Conservation (phyloP, 1,140 invertebrate genomes). For the Helicoverpa armigera region DNA sequence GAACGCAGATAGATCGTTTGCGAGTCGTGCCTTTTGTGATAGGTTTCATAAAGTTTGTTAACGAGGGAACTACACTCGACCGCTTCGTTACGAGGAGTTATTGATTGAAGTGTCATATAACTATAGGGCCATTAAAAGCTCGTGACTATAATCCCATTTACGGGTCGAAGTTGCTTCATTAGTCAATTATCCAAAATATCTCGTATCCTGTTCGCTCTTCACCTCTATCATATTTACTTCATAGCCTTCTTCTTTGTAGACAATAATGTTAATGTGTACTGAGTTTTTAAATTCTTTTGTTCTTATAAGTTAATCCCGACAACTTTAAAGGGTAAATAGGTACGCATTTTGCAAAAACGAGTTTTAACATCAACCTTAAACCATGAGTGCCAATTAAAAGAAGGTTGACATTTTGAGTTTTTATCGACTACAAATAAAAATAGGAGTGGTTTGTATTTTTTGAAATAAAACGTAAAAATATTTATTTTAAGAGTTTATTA, state of each 20-base stretch:
- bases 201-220: slow-evolving; percentile 42
- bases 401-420: too few species aligned
- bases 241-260: too few species aligned
- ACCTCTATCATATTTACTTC: too few species aligned
- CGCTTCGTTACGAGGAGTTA: slow-evolving; percentile 21
- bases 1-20: slow-evolving; percentile 12
- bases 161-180: slow-evolving; percentile 5
- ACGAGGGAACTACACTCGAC: slow-evolving; percentile 34
- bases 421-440: background rate
- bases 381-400: too few species aligned
- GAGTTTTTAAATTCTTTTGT: too few species aligned
- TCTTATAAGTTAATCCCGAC: too few species aligned
- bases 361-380: too few species aligned
- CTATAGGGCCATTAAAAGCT: slow-evolving; percentile 19
- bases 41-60: slow-evolving; percentile 46
- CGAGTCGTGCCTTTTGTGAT: slow-evolving; percentile 34
- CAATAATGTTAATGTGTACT: too few species aligned
- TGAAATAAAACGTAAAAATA: slow-evolving; percentile 62
- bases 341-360: too few species aligned
- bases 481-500: slow-evolving; percentile 72
- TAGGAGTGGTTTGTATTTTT: background rate
- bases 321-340: too few species aligned
- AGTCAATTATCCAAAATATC: slow-evolving; percentile 40
- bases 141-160: slow-evolving; percentile 3
- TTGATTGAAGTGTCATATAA: slow-evolving; percentile 42